Conservation (phyloP, 2,888 invertebrate species). For the Nephrocerus scutellatus region DNA sequence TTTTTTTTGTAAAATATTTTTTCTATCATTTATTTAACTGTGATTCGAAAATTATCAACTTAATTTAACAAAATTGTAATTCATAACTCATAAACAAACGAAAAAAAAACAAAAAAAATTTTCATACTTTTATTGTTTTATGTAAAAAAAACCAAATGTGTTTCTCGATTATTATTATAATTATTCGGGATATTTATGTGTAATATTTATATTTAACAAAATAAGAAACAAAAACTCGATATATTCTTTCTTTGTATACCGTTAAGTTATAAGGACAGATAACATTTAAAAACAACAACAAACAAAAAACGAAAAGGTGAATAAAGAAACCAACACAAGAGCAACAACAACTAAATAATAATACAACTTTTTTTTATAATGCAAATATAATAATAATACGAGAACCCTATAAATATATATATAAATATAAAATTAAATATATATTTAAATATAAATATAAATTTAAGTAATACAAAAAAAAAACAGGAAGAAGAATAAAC, state of each 20-base stretch:
- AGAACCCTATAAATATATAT: slow-evolving; percentile 15
- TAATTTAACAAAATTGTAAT: not conserved
- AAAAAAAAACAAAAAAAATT: not conserved
- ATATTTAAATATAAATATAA: slow-evolving; percentile 20
- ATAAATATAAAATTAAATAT: slow-evolving; percentile 12
- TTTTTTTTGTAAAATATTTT: not conserved
- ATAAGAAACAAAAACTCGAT: no score
- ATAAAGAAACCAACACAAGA: slow-evolving; percentile 24
- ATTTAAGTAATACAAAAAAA: slow-evolving; percentile 21
- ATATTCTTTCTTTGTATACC: no score
- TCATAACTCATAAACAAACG: not conserved
- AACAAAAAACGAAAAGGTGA: slow-evolving; percentile 21
- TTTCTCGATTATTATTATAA: slow-evolving; percentile 35
- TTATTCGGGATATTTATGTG: no score
- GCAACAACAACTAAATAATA: slow-evolving; percentile 21
- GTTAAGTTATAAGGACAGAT: no score
- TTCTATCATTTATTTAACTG: not conserved
- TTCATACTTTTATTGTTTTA: no score
- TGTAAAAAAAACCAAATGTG: not conserved
- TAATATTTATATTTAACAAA: no score
- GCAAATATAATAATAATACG: slow-evolving; percentile 15
- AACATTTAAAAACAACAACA: slow-evolving; percentile 28
- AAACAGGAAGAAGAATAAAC: slow-evolving; percentile 10
- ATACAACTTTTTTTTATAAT: no score
- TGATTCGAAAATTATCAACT: not conserved